Conservation (phyloP, 2,113 vertebrate genomes). For the Ammodytes marinus region DNA sequence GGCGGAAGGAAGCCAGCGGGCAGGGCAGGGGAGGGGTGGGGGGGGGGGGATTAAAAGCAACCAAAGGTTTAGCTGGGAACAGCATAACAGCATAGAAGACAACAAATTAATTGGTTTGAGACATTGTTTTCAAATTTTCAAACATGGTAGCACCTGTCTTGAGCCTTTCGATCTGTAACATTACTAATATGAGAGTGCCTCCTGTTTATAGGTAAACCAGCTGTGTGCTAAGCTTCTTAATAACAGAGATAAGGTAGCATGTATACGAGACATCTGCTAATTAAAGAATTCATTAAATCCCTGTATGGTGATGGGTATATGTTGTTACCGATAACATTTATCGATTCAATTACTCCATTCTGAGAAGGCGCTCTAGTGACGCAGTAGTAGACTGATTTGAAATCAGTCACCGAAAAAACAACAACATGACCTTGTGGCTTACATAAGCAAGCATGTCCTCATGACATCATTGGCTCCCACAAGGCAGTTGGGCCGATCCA, state of each 20-base stretch:
- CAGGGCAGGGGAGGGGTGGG: no score
- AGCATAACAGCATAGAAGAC: background rate
- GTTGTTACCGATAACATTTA: constrained; percentile 11
- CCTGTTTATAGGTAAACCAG: background rate
- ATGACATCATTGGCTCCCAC: constrained; percentile 40
- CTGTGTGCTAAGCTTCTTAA: background rate
- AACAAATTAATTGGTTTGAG: constrained; percentile 3
- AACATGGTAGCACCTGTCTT: background rate
- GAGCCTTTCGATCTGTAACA: background rate
- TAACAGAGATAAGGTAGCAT: background rate
- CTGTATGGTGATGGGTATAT: background rate
- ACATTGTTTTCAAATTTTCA: background rate
- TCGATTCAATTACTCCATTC: constrained; percentile 22
- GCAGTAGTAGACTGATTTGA: constrained; percentile 21
- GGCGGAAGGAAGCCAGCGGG: constrained; percentile 7
- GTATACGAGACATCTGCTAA: background rate
- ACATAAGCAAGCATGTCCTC: constrained; percentile 42
- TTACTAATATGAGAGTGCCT: background rate
- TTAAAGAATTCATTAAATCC: constrained; percentile 23
- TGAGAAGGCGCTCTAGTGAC: constrained; percentile 32
- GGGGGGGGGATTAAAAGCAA: constrained; percentile 33
- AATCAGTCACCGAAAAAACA: constrained; percentile 22
- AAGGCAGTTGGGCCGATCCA: constrained; percentile 1
- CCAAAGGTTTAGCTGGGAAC: constrained; percentile 4
- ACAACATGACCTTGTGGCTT: constrained; percentile 43